These are phyloP conservation scores for Cinclus cinclus DNA, from an alignment of 2,113 vertebrate genomes.

Conservation along the genomic window DNA sequence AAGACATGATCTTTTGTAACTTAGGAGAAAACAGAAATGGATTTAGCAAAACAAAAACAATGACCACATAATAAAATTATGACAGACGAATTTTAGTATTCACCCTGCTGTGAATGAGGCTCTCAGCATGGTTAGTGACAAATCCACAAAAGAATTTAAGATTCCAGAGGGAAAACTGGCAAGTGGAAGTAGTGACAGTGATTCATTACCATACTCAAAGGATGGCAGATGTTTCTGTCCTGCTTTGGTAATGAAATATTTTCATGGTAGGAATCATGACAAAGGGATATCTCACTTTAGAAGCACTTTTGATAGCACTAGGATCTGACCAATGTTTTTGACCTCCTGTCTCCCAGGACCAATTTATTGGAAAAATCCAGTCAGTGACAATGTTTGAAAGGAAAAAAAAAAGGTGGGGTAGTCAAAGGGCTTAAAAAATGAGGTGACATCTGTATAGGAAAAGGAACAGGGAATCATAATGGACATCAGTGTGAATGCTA, in stretches of 20 bases:
- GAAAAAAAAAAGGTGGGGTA: rapidly evolving
- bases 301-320: neutral
- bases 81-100: neutral
- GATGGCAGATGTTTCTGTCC: neutral
- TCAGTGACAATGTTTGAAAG: neutral
- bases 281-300: neutral
- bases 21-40: neutral
- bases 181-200: neutral
- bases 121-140: neutral
- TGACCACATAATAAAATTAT: neutral
- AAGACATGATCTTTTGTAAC: neutral
- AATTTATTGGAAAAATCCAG: neutral
- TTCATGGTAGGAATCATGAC: neutral
- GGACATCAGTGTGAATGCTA: neutral
- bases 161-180: neutral
- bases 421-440: neutral
- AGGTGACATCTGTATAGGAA: neutral
- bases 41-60: neutral
- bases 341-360: neutral
- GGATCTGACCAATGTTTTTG: neutral
- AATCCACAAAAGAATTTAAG: neutral
- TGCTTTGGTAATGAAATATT: neutral
- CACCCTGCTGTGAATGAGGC: neutral
- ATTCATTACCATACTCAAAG: neutral
- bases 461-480: neutral